Evolutionary conservation across 2,888 invertebrate species (phyloP).

Genomic region (Trichogramma dendrolimi): DNA sequence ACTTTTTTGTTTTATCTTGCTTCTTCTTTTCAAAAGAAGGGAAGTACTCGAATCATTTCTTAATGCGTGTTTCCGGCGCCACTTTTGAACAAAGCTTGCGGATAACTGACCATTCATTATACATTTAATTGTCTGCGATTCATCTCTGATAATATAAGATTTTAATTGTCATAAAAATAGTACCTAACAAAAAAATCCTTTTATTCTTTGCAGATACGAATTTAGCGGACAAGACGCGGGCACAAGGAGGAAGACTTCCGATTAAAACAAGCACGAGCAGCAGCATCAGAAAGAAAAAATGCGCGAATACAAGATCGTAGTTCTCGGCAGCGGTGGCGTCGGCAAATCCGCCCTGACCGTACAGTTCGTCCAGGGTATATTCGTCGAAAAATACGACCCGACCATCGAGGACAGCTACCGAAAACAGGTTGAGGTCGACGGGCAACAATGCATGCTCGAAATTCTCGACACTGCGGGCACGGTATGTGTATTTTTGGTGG

Average conservation of each 20-base stretch:
- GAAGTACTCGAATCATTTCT: no score
- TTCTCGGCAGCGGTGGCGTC: constrained; percentile 98
- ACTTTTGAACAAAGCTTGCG: no score
- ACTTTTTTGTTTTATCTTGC: no score
- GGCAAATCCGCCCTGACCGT: constrained; percentile 98
- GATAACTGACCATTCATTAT: no score
- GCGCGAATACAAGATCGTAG: constrained; percentile 99
- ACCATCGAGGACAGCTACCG: constrained; percentile 99
- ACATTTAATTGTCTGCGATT: no score
- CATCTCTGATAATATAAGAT: no score
- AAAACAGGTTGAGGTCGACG: constrained; percentile 99
- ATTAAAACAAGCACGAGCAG: constrained; percentile 89
- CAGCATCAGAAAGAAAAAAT: constrained; percentile 65
- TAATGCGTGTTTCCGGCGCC: no score
- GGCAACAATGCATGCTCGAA: constrained; percentile 99
- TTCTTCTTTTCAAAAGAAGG: no score
- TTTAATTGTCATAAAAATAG: no score
- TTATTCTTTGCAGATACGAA: no score
- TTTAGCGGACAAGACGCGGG: no score
- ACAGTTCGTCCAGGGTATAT: constrained; percentile 98
- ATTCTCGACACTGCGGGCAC: constrained; percentile 99
- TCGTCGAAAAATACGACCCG: constrained; percentile 99
- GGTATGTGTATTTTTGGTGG: constrained; percentile 54
- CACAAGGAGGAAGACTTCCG: constrained; percentile 21
- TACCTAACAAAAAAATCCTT: no score